phyloP scores from a whole-genome alignment of 2,797 vertebrate species.

The Oreochromis grahami region DNA sequence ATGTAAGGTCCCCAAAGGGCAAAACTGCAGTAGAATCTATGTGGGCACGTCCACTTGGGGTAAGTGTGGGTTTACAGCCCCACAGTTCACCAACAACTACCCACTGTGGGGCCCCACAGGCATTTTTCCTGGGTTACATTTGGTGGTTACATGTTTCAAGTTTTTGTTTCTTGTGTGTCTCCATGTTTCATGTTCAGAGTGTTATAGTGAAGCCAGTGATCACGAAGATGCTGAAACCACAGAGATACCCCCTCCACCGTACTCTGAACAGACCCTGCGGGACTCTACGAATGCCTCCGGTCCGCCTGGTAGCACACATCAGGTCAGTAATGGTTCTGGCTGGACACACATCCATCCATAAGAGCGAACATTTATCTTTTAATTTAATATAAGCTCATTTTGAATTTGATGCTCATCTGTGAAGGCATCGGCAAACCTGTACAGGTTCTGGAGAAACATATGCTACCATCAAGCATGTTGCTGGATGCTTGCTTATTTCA shows the following conservation, averaged over 20 bases:
- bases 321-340: conserved; percentile 48
- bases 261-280: conserved; percentile 67
- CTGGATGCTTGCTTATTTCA: neutral
- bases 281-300: conserved; percentile 49
- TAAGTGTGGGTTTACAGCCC: neutral
- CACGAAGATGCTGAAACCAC: conserved; percentile 86
- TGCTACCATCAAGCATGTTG: rapidly evolving
- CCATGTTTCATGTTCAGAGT: conserved; percentile 72
- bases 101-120: neutral
- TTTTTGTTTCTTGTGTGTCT: neutral
- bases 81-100: neutral
- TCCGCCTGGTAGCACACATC: conserved; percentile 58
- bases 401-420: neutral
- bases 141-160: neutral
- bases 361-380: neutral
- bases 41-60: neutral
- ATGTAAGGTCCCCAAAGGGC: neutral
- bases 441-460: neutral
- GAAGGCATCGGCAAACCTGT: neutral
- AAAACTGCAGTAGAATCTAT: rapidly evolving
- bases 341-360: rapidly evolving
- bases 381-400: neutral
- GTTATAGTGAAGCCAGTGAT: conserved; percentile 94
- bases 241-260: conserved; percentile 82
- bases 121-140: neutral